phyloP scores from a whole-genome alignment of 1,140 invertebrate species.

The Hyphantria cunea region DNA sequence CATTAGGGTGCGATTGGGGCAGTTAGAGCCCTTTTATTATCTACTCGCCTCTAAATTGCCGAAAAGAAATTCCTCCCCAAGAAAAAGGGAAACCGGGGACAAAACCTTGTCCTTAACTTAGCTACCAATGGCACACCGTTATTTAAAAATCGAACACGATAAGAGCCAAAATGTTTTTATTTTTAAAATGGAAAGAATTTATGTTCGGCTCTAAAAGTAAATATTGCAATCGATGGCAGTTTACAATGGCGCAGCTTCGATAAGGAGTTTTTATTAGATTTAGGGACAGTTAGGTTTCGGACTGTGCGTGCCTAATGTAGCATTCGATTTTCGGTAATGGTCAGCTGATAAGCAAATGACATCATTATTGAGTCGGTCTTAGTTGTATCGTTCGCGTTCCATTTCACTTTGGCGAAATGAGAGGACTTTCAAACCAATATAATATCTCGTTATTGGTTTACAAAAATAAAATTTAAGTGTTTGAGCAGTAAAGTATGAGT shows the following conservation, averaged over 20 bases:
- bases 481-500: conserved; percentile 24
- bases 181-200: conserved; percentile 77
- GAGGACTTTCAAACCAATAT: conserved; percentile 24
- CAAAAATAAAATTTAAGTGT: conserved; percentile 19
- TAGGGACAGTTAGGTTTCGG: conserved; percentile 57
- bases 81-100: conserved; percentile 68
- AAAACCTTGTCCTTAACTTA: conserved; percentile 70
- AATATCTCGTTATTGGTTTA: conserved; percentile 31
- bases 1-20: conserved; percentile 77
- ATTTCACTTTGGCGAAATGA: conserved; percentile 38
- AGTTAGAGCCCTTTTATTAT: conserved; percentile 83
- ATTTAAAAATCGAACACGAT: conserved; percentile 81
- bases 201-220: conserved; percentile 70
- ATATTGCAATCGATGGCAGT: conserved; percentile 69
- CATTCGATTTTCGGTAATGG: conserved; percentile 79
- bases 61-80: conserved; percentile 77
- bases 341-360: conserved; percentile 80
- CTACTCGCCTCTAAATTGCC: conserved; percentile 81
- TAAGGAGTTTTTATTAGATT: conserved; percentile 74
- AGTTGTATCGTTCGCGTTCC: conserved; percentile 62
- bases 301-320: conserved; percentile 69
- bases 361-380: conserved; percentile 70
- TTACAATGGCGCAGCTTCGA: conserved; percentile 61
- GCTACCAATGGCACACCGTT: conserved; percentile 73
- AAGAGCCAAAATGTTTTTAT: conserved; percentile 78